A percentile compares a stretch with the other conserved stretches of the same genome.
Evolutionary conservation across 64 coral and sea anemone species (phyloP).

Genomic region (Stichodactyla helianthus): DNA sequence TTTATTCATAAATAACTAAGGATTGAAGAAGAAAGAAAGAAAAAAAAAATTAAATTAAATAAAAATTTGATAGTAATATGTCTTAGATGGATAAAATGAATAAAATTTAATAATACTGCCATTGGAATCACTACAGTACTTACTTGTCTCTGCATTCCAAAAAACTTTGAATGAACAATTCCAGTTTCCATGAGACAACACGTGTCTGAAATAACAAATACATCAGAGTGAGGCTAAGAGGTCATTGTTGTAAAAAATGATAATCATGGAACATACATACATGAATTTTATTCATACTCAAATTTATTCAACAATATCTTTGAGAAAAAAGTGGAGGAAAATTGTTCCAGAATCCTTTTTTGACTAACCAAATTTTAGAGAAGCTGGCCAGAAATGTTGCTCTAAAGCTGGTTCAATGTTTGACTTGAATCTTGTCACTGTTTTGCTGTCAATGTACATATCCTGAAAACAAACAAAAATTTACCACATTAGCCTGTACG

Average conservation of each 20-base stretch:
- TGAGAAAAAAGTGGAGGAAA: too few relatives aligned
- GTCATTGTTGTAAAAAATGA: too few relatives aligned
- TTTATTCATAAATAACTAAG: too few relatives aligned
- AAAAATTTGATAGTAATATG: too few relatives aligned
- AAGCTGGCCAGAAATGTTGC: constrained; percentile 90
- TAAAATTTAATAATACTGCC: not conserved
- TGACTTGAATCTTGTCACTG: constrained; percentile 61
- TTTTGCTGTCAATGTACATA: constrained; percentile 62
- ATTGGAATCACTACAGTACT: not conserved
- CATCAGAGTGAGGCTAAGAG: too few relatives aligned
- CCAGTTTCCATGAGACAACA: constrained; percentile 92
- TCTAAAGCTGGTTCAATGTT: constrained; percentile 62
- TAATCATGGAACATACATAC: too few relatives aligned
- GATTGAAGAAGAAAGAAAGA: too few relatives aligned
- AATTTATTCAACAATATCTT: not conserved
- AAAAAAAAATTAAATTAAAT: too few relatives aligned
- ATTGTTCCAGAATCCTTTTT: not conserved
- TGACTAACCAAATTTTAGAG: constrained; percentile 89
- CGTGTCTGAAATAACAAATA: constrained; percentile 42
- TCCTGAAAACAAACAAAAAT: constrained; percentile 26
- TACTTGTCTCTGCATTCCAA: constrained; percentile 91
- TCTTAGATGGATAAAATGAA: too few relatives aligned
- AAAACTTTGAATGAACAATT: constrained; percentile 76
- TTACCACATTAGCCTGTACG: too few relatives aligned
- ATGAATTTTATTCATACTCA: too few relatives aligned